Conservation (phyloP, 2,888 invertebrate species). For the Tuta absoluta region DNA sequence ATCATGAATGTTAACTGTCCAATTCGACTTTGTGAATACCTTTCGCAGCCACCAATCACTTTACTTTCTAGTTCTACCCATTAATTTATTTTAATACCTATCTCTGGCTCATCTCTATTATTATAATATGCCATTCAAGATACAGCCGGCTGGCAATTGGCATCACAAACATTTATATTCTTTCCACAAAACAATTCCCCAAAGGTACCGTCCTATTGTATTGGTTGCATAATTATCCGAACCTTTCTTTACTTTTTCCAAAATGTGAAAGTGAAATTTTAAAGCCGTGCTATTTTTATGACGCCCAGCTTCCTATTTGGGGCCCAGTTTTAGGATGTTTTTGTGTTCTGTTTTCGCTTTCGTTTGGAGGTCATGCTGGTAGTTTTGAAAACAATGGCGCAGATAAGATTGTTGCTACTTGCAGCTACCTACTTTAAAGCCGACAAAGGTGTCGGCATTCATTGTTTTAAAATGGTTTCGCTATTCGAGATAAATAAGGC, state of each 20-base stretch:
- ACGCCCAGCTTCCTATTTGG: conserved; percentile 50
- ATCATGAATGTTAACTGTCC: too few species aligned
- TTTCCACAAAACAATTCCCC: conserved; percentile 33
- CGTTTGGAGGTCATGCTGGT: conserved; percentile 31
- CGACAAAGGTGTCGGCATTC: not conserved
- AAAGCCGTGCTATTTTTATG: conserved; percentile 48
- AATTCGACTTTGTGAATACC: not conserved
- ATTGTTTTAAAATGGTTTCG: not conserved
- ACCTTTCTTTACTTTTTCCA: conserved; percentile 42
- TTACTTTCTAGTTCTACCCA: not conserved
- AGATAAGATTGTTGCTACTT: conserved; percentile 13
- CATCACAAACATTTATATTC: conserved; percentile 35
- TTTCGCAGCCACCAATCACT: not conserved
- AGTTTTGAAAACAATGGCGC: conserved; percentile 2
- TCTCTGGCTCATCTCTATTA: conserved; percentile 11
- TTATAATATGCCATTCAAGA: conserved; percentile 7
- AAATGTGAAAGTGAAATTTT: conserved; percentile 66
- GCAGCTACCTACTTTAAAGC: conserved; percentile 1
- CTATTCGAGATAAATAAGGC: not conserved
- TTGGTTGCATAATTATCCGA: conserved; percentile 45
- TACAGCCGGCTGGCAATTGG: conserved; percentile 15
- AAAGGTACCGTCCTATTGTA: conserved; percentile 38
- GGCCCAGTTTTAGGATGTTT: conserved; percentile 48
- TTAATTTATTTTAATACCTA: conserved; percentile 4
- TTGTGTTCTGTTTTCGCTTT: conserved; percentile 4